A percentile compares a stretch with the other conserved stretches of the same genome.
Conservation (phyloP, 2,113 vertebrate species). For the Sclerurus mexicanus region DNA sequence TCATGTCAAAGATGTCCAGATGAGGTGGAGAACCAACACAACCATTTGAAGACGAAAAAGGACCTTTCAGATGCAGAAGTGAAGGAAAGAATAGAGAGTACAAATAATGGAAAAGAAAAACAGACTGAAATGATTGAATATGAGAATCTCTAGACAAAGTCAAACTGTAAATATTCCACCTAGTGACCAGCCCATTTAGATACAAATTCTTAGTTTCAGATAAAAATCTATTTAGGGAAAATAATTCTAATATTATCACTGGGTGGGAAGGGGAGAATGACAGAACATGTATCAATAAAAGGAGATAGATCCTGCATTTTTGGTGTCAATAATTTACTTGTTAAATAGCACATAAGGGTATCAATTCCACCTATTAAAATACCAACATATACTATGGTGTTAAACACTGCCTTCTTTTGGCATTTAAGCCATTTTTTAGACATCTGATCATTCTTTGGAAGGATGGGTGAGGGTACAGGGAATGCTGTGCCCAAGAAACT, state of each 20-base stretch:
- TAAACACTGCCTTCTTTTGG: not conserved
- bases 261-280: not conserved
- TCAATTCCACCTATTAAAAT: not conserved
- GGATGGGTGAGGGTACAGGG: not conserved
- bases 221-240: not conserved
- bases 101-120: conserved; percentile 36
- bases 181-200: not conserved
- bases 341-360: not conserved
- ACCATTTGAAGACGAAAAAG: conserved; percentile 74
- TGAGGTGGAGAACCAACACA: conserved; percentile 74
- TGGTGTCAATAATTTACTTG: not conserved
- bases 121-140: not conserved
- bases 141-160: not conserved
- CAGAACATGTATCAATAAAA: not conserved
- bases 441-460: not conserved
- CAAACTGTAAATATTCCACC: not conserved
- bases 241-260: not conserved
- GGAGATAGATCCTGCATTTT: not conserved
- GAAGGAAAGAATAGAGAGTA: conserved; percentile 57
- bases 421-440: not conserved
- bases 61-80: conserved; percentile 63
- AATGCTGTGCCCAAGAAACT: not conserved
- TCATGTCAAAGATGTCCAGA: conserved; percentile 77
- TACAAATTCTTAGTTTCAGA: not conserved
- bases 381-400: not conserved